Percentiles rank a stretch among this genome's conserved stretches.
These are phyloP conservation scores for Megalopta genalis DNA, from an alignment of 1,140 invertebrate species.

Conservation along the genomic window DNA sequence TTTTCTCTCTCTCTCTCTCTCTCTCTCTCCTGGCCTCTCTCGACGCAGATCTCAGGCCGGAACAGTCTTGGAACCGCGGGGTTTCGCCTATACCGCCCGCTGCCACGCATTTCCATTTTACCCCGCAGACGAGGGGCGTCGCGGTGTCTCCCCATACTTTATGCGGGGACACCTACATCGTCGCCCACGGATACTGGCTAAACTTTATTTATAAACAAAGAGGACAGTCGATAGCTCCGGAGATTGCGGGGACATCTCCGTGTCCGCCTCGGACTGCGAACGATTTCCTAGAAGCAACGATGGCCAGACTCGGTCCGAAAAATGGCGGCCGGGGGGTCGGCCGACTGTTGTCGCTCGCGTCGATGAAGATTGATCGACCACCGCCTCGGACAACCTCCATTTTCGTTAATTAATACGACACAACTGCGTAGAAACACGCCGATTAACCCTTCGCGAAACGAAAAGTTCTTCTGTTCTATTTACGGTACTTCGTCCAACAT, in stretches of 20 bases:
- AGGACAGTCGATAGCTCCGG: slow-evolving; percentile 31
- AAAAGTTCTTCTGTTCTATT: too few species aligned
- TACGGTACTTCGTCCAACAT: too few species aligned
- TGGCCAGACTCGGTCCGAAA: background rate
- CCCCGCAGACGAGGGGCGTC: slow-evolving; percentile 51
- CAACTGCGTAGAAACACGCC: background rate
- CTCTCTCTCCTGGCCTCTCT: slow-evolving; percentile 48
- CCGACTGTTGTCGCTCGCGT: background rate
- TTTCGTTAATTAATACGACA: slow-evolving; percentile 10
- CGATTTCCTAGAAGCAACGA: slow-evolving; percentile 34
- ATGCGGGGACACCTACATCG: slow-evolving; percentile 44
- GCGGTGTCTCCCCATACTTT: slow-evolving; percentile 38
- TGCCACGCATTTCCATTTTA: slow-evolving; percentile 73
- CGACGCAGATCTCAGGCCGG: slow-evolving; percentile 18
- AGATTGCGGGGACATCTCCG: slow-evolving; percentile 29
- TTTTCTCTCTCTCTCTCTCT: slow-evolving; percentile 24
- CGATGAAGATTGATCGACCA: slow-evolving; percentile 27
- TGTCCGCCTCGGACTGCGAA: background rate
- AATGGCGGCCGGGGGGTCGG: background rate
- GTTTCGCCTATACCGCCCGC: slow-evolving; percentile 69
- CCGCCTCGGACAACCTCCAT: background rate
- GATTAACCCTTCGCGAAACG: too few species aligned
- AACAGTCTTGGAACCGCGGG: slow-evolving; percentile 61
- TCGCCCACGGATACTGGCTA: slow-evolving; percentile 9
- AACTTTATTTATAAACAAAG: slow-evolving; percentile 54